Percentiles rank a stretch among this genome's conserved stretches.
phyloP scores from a whole-genome alignment of 1,140 invertebrate species.

The Temnothorax nylanderi region DNA sequence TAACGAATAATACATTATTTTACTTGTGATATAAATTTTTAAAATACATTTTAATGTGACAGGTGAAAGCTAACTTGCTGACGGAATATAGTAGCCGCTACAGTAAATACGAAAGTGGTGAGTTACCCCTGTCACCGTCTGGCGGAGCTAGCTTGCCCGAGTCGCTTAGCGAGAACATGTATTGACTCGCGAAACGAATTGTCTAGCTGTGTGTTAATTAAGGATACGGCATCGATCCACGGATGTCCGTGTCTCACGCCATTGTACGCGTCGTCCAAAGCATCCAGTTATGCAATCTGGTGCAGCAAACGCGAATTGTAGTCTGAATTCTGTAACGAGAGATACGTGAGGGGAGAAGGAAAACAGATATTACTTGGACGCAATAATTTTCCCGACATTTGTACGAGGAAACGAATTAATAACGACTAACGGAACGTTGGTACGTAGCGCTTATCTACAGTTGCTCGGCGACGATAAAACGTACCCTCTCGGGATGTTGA shows the following conservation, averaged over 20 bases:
- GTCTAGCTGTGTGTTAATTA: constrained; percentile 44
- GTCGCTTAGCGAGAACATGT: constrained; percentile 79
- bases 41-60: background rate
- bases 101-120: constrained; percentile 83
- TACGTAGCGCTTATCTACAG: constrained; percentile 9
- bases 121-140: constrained; percentile 80
- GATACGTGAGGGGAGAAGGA: background rate
- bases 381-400: constrained; percentile 4
- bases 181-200: constrained; percentile 72
- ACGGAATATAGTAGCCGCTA: constrained; percentile 82
- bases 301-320: background rate
- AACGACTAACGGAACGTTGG: constrained; percentile 20
- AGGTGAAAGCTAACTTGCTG: constrained; percentile 79
- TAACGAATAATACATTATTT: background rate
- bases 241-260: constrained; percentile 15
- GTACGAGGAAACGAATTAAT: constrained; percentile 31
- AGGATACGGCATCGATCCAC: background rate
- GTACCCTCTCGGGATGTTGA: background rate
- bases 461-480: constrained; percentile 14
- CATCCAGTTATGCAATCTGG: background rate
- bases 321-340: constrained; percentile 25
- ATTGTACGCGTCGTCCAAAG: background rate
- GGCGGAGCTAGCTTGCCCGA: constrained; percentile 80
- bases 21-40: constrained; percentile 1
- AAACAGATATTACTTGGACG: background rate